Conservation (phyloP, 2,888 invertebrate genomes). For the Dioctria rufipes region DNA sequence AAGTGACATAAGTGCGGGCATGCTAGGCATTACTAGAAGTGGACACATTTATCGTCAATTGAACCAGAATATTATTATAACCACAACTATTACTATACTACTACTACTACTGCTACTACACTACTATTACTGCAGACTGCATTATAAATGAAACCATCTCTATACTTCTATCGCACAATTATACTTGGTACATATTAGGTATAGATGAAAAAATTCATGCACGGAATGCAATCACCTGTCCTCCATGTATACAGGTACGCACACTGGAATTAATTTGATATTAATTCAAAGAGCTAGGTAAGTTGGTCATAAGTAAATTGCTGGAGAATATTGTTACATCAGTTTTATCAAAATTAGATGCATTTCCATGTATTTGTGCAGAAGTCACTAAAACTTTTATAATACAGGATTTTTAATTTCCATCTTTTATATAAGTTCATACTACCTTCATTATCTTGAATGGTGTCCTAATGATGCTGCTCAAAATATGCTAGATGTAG, state of each 20-base stretch:
- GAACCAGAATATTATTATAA: background rate
- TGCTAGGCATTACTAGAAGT: background rate
- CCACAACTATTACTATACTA: no score
- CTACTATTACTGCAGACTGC: background rate
- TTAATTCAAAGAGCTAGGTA: no score
- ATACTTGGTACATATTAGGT: no score
- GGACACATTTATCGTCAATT: background rate
- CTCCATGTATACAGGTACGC: no score
- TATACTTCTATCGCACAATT: background rate
- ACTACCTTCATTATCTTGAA: background rate
- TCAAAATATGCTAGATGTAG: background rate
- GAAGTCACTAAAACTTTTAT: background rate
- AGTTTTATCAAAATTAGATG: no score
- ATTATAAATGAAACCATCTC: background rate
- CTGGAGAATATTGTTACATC: no score
- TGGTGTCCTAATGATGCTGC: constrained; percentile 5
- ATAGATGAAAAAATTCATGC: no score
- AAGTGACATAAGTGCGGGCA: constrained; percentile 36
- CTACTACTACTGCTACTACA: no score
- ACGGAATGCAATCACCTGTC: no score
- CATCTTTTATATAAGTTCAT: background rate
- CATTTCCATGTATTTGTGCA: background rate
- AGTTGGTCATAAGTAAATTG: no score
- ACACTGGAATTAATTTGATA: no score
- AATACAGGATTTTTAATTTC: background rate